Base-by-base conservation (phyloP, 2,113 vertebrate species). In the Plectropomus leopardus region DNA sequence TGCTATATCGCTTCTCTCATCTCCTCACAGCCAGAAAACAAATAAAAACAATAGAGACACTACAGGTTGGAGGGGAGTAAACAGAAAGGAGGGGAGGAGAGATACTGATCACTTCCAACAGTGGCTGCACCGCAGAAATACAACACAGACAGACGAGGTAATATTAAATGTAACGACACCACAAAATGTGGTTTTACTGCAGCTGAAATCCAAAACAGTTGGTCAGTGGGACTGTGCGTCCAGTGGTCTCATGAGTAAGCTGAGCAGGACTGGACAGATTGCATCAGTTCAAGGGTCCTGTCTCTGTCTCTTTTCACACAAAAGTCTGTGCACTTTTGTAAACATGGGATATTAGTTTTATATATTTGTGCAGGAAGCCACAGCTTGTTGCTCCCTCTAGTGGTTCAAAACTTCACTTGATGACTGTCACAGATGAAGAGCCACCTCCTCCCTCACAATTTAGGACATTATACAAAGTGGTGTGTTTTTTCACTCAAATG, bases 41-140 rank as follows among this genome's bases (percentile, higher is more conserved):
- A 82, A 85, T 70, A 80, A 82, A 89, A 88, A 84, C 65, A 78
- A 78, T 26, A 24, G 61, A 82, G 61, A 80, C 70, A 61, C 53
- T 65, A 70, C 80, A 80, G 77, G 84, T 74, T 78, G 30, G 47
- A 74, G 85, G 76, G 80, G 80, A 61, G 77, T 75, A 85, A 85
- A 84, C 74, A 86, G 72, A 83, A 51, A 54, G 50, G 59, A 59
- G 67, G 4, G 68, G 66, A 68, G 66, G 48, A 67, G 40, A 84
- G 80, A 79, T 76, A 76, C 78, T 10, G 66, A 47, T 72, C 58
- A 26, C 59, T 74, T 86, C 24, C 51, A 74, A 63, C 73, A 53
- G 54, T 13, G 71, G 72, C 71, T 44, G 51, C 59, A 68, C 51
- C 55, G 40, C 68, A 45, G 69, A 75, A 77, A 66, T 11, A 67